Conservation (phyloP, 2,797 vertebrate species). For the Coregonus suidteri region DNA sequence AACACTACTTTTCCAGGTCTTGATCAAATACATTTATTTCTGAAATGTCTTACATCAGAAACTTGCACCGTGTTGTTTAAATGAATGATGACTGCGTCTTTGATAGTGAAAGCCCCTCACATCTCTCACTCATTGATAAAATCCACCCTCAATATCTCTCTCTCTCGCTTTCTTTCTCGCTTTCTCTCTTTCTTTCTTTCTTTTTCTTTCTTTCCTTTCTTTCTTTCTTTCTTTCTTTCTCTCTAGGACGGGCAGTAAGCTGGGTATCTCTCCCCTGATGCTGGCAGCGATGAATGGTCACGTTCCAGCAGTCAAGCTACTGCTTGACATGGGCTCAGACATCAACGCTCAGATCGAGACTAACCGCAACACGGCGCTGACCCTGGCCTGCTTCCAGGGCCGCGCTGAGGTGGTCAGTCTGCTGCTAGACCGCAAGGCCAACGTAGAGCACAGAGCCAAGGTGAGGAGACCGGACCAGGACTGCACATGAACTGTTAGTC, state of each 20-base stretch:
- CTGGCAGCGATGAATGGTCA: conserved; percentile 99
- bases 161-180: neutral
- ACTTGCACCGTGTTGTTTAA: neutral
- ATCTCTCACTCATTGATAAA: neutral
- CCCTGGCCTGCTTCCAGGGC: conserved; percentile 97
- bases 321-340: conserved; percentile 98
- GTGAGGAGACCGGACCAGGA: conserved; percentile 60
- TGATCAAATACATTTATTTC: neutral
- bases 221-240: neutral
- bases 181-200: no score
- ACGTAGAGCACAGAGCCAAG: conserved; percentile 98
- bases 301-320: conserved; percentile 93
- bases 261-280: conserved; percentile 98
- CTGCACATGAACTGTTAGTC: neutral
- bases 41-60: neutral
- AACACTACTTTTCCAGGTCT: neutral
- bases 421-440: conserved; percentile 96
- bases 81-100: neutral
- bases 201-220: no score
- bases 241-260: conserved; percentile 93
- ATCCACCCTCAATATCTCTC: neutral
- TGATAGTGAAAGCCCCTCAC: neutral
- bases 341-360: conserved; percentile 99
- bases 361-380: conserved; percentile 97
- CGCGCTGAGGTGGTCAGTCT: conserved; percentile 97